A percentile compares a stretch with the other conserved stretches of the same genome.
Evolutionary conservation across 2,888 invertebrate species (phyloP).

Genomic region (Aphidoletes aphidimyza): DNA sequence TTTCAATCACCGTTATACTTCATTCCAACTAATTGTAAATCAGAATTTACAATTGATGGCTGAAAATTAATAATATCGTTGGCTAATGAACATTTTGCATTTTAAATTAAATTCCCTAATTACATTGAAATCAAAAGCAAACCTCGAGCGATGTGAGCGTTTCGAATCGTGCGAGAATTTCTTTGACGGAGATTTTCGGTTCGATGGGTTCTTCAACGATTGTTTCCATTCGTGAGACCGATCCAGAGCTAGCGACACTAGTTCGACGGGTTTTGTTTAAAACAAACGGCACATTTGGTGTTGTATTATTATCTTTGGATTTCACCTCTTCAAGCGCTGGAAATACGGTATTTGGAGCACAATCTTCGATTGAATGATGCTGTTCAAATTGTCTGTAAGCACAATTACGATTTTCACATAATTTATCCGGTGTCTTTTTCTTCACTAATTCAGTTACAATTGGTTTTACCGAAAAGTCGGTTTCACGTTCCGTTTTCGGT

Average conservation of each 20-base stretch:
- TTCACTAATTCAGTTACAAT: background rate
- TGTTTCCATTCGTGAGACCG: conserved; percentile 81
- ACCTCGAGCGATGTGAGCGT: conserved; percentile 69
- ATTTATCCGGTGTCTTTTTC: background rate
- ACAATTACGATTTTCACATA: conserved; percentile 38
- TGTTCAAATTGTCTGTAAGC: conserved; percentile 8
- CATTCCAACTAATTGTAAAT: no score
- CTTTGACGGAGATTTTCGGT: conserved; percentile 85
- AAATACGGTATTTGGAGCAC: conserved; percentile 32
- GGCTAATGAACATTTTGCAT: no score
- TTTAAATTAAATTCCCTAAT: background rate
- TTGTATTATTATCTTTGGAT: background rate
- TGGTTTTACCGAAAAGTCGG: no score
- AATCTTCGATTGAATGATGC: background rate
- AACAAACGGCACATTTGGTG: conserved; percentile 37
- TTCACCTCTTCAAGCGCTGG: background rate
- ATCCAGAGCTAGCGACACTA: conserved; percentile 67
- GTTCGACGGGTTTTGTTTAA: conserved; percentile 61
- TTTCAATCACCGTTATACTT: background rate
- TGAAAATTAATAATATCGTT: no score
- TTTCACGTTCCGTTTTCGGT: background rate
- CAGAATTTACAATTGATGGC: no score
- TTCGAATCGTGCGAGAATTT: conserved; percentile 84
- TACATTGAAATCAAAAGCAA: background rate
- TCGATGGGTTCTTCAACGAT: conserved; percentile 81